Percentiles rank a stretch among this genome's conserved stretches.
Conservation (phyloP, 2,888 invertebrate genomes). For the Dione juno region DNA sequence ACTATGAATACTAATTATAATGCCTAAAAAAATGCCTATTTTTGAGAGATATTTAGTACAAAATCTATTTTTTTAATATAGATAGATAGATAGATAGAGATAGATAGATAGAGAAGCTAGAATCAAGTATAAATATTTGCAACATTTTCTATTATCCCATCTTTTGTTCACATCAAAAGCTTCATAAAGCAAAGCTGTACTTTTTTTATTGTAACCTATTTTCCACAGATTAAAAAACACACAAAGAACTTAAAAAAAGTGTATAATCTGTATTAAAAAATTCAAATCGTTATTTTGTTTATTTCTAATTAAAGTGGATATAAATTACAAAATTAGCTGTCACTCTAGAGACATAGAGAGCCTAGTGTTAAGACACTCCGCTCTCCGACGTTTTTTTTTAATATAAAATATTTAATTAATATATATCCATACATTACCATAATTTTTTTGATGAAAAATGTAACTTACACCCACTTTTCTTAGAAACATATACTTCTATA, state of each 20-base stretch:
- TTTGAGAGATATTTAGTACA: not conserved
- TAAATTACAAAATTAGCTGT: no score
- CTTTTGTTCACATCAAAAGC: slow-evolving; percentile 8
- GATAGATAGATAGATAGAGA: not conserved
- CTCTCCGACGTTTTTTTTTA: no score
- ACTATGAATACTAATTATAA: not conserved
- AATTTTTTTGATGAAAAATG: not conserved
- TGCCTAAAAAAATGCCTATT: not conserved
- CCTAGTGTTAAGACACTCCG: not conserved
- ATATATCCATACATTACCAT: no score
- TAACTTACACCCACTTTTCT: not conserved
- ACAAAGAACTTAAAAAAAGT: not conserved
- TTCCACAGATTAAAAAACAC: slow-evolving; percentile 3
- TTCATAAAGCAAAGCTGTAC: slow-evolving; percentile 8
- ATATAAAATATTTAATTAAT: no score
- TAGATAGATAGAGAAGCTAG: not conserved
- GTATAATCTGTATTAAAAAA: not conserved
- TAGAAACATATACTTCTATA: not conserved
- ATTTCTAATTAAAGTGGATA: slow-evolving; percentile 8
- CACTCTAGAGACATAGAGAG: not conserved
- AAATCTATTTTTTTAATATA: not conserved
- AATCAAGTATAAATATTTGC: slow-evolving; percentile 14
- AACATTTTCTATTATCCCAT: not conserved
- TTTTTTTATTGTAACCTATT: not conserved
- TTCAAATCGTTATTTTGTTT: not conserved